Percentiles rank a stretch among this genome's conserved stretches.
Conservation (phyloP, 2,113 vertebrate genomes). For the Brienomyrus longianalis region DNA sequence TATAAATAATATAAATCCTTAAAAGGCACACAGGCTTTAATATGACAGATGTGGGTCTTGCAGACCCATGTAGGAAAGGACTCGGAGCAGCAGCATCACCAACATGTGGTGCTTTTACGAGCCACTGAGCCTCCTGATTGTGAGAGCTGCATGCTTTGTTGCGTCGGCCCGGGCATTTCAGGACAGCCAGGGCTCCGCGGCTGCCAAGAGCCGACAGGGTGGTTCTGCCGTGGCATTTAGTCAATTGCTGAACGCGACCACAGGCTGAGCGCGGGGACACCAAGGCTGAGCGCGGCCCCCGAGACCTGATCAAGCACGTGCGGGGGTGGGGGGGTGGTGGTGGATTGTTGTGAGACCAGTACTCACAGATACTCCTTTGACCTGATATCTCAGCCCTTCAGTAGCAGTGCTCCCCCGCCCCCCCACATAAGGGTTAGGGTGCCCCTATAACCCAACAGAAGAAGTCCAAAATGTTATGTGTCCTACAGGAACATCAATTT, state of each 20-base stretch:
- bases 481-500: background rate
- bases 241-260: background rate
- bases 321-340: background rate
- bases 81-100: background rate
- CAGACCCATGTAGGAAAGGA: background rate
- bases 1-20: background rate
- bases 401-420: background rate
- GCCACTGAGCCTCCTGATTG: background rate
- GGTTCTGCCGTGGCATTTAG: background rate
- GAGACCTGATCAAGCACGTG: background rate
- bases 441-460: background rate
- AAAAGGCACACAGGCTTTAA: background rate
- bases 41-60: background rate
- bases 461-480: background rate
- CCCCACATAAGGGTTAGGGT: background rate
- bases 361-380: background rate
- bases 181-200: background rate
- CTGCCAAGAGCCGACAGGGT: background rate
- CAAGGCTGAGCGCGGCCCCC: background rate
- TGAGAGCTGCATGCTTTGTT: background rate
- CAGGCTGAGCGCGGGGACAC: background rate
- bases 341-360: background rate
- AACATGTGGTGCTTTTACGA: background rate
- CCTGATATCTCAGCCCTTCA: background rate
- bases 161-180: background rate